phyloP scores from a whole-genome alignment of 2,797 vertebrate genomes.

The Danio choprae region DNA sequence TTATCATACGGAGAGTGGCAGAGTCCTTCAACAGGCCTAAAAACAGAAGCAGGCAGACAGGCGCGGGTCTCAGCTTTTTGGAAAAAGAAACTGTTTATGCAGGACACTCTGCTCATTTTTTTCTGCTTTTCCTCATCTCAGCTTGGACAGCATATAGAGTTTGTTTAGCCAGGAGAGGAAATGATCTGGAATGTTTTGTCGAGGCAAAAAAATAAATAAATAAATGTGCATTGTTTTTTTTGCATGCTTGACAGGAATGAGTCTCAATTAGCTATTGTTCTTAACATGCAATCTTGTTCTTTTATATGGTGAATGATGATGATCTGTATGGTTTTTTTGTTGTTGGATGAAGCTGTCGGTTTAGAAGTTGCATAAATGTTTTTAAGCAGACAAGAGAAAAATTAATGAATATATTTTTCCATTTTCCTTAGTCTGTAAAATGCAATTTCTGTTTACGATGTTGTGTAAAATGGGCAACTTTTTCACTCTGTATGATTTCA shows the following conservation, averaged over 20 bases:
- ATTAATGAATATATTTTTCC: background rate
- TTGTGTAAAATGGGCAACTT: conserved; percentile 29
- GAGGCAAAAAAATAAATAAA: background rate
- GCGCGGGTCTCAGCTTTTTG: conserved; percentile 23
- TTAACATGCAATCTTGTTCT: conserved; percentile 9
- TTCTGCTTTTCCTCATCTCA: background rate
- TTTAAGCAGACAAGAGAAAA: background rate
- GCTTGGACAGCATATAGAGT: conserved; percentile 16
- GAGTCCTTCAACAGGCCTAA: conserved; percentile 29
- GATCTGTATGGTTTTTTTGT: background rate
- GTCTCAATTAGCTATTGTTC: conserved; percentile 24
- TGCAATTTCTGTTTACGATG: background rate
- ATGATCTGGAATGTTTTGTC: conserved; percentile 16
- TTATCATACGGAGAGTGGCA: conserved; percentile 42
- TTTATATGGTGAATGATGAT: background rate
- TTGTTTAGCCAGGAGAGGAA: conserved; percentile 22
- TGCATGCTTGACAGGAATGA: background rate
- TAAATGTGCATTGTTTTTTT: background rate
- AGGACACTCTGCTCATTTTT: background rate
- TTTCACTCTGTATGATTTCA: background rate
- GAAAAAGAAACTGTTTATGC: background rate
- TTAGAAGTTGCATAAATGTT: background rate
- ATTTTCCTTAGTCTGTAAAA: background rate
- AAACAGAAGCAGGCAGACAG: conserved; percentile 37
- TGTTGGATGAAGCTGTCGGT: background rate